Evolutionary conservation across 2,888 invertebrate genomes (phyloP), one percentile per base, ranked within the genome.

Genomic region (Conomelus anceps): DNA sequence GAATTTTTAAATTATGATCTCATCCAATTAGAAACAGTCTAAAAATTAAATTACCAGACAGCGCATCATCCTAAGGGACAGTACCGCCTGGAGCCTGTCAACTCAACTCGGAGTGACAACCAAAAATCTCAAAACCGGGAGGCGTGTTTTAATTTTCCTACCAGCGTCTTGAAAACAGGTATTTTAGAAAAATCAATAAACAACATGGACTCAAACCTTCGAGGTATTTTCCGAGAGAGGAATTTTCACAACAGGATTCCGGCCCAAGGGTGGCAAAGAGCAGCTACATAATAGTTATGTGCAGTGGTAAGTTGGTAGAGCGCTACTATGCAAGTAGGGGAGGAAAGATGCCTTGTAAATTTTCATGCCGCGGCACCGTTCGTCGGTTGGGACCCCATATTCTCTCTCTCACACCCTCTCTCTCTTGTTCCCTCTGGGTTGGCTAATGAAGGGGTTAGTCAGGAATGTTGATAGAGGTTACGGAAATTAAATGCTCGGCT

Each of bases 401-500:
- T n/a, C n/a, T n/a, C n/a, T n/a, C n/a, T n/a, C n/a, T n/a, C n/a
- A n/a, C n/a, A n/a, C n/a, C n/a, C n/a, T n/a, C n/a, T n/a, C n/a
- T n/a, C n/a, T n/a, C n/a, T n/a, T n/a, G n/a, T n/a, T n/a, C 13
- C n/a, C n/a, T n/a, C 63, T 63, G 63, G n/a, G 63, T 24, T n/a
- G 86, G 86, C 86, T 86, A 86, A 86, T 86, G 86, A 86, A 86
- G 86, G 86, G 86, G 86, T 86, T 86, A 29, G 86, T 63, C 86
- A 86, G 86, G 86, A 86, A 86, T 86, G 86, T 86, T 86, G 86
- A 86, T 86, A 86, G 86, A 86, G 86, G 86, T 86, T 86, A 29
- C 86, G 86, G 86, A 86, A 86, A 86, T 86, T 86, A 86, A 86
- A 86, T 29, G 29, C 86, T 26, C 86, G 63, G 63, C 63, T 63